Percentiles rank a stretch among this genome's conserved stretches.
Conservation (phyloP, 2,888 invertebrate genomes). For the Phortica magna region DNA sequence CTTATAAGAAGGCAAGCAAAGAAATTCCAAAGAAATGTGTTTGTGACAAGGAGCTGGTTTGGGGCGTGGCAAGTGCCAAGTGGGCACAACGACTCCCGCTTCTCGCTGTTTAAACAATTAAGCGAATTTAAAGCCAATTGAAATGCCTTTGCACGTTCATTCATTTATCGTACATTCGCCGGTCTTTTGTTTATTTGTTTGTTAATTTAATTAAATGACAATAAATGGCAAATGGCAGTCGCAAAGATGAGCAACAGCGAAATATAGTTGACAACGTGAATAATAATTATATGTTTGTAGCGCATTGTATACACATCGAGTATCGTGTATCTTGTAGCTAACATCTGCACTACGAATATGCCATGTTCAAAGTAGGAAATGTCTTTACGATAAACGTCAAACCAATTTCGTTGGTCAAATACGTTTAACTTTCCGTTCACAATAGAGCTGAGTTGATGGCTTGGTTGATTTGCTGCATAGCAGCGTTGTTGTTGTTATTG, state of each 20-base stretch:
- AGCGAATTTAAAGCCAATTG: constrained; percentile 58
- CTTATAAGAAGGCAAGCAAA: constrained; percentile 22
- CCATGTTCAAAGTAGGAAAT: constrained; percentile 30
- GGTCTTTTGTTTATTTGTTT: constrained; percentile 7
- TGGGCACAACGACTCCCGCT: not conserved
- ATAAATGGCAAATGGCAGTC: not conserved
- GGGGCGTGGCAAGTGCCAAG: not conserved
- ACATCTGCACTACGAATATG: constrained; percentile 12
- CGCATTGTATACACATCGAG: not conserved
- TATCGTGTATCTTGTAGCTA: constrained; percentile 8
- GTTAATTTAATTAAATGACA: constrained; percentile 34
- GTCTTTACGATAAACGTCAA: constrained; percentile 23
- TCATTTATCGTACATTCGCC: not conserved
- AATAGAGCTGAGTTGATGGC: constrained; percentile 1
- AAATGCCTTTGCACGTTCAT: constrained; percentile 47
- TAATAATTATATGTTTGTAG: constrained; percentile 7
- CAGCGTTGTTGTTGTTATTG: constrained; percentile 3
- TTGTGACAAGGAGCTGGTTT: not conserved
- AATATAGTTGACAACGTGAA: constrained; percentile 12
- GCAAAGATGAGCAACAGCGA: not conserved
- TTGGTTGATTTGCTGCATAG: constrained; percentile 16
- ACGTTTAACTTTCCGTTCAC: not conserved
- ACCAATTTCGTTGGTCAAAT: constrained; percentile 31
- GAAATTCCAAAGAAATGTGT: constrained; percentile 24
- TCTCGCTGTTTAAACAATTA: constrained; percentile 57